Evolutionary conservation across 1,140 invertebrate species (phyloP).

Genomic region (Saxidomus purpurata): DNA sequence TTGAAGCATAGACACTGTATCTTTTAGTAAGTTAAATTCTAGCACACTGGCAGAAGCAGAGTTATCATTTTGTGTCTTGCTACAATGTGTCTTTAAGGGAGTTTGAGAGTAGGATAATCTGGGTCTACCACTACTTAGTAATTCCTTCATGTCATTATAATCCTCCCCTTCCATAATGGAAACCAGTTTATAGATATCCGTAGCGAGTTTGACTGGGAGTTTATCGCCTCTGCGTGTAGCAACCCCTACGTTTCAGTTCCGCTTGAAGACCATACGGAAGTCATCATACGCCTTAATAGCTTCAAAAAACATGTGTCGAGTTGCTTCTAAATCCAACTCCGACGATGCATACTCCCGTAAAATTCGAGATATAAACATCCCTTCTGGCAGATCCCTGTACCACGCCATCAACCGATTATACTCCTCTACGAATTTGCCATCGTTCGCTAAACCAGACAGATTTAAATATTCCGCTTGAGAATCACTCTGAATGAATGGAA

Average conservation of each 20-base stretch:
- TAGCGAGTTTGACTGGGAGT: conserved; percentile 13
- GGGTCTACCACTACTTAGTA: background rate
- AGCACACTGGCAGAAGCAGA: background rate
- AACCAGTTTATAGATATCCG: background rate
- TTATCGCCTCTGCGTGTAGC: conserved; percentile 27
- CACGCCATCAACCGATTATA: background rate
- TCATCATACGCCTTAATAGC: conserved; percentile 8
- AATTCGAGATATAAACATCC: background rate
- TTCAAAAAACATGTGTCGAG: background rate
- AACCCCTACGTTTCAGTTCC: background rate
- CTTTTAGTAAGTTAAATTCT: background rate
- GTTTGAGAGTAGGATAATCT: background rate
- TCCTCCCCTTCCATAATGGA: background rate
- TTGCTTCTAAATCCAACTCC: background rate
- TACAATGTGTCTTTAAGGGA: background rate
- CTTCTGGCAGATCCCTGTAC: background rate
- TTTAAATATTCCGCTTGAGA: background rate
- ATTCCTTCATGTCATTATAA: background rate
- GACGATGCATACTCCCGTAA: background rate
- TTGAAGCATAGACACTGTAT: background rate
- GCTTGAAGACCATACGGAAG: background rate
- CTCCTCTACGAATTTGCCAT: background rate
- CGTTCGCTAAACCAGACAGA: background rate
- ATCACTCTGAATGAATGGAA: too few species aligned
- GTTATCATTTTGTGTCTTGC: background rate